phyloP scores from a whole-genome alignment of 2,888 invertebrate genomes.

The Hedychridium roseum region DNA sequence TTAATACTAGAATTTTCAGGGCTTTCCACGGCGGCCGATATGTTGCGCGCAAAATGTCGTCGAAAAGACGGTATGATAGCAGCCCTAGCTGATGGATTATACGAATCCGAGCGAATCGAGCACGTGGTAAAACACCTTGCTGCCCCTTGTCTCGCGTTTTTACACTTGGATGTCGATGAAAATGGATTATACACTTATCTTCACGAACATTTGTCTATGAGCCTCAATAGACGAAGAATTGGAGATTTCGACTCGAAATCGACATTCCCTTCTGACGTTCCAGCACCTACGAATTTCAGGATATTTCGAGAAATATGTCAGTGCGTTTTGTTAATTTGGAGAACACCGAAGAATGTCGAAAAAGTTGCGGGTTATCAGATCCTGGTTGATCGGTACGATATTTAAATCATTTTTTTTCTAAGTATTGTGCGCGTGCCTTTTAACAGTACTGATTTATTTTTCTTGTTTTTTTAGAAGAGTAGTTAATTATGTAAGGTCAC shows the following conservation, averaged over 20 bases:
- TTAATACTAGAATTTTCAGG: slow-evolving; percentile 15
- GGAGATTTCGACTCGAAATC: not conserved
- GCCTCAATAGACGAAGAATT: not conserved
- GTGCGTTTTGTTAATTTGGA: slow-evolving; percentile 29
- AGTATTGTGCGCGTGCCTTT: too few species aligned
- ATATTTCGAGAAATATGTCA: slow-evolving; percentile 23
- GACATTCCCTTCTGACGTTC: slow-evolving; percentile 4
- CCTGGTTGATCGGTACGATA: slow-evolving; percentile 22
- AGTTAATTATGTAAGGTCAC: slow-evolving; percentile 21
- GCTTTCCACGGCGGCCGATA: slow-evolving; percentile 21
- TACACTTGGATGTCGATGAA: slow-evolving; percentile 28
- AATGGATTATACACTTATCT: slow-evolving; percentile 28
- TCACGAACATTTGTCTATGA: not conserved
- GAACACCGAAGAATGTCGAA: slow-evolving; percentile 16
- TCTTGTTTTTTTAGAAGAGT: slow-evolving; percentile 12
- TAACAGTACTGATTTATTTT: not conserved
- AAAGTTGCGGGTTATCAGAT: slow-evolving; percentile 26
- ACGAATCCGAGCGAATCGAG: slow-evolving; percentile 21
- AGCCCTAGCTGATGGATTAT: slow-evolving; percentile 27
- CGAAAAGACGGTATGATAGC: slow-evolving; percentile 34
- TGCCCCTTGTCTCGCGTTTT: slow-evolving; percentile 19
- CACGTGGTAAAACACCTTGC: slow-evolving; percentile 24
- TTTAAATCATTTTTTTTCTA: not conserved
- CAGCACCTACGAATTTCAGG: slow-evolving; percentile 26
- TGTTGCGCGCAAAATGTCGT: slow-evolving; percentile 32